These are phyloP conservation scores for Halcyon badia DNA, from an alignment of 2,797 vertebrate genomes.

Conservation along the genomic window DNA sequence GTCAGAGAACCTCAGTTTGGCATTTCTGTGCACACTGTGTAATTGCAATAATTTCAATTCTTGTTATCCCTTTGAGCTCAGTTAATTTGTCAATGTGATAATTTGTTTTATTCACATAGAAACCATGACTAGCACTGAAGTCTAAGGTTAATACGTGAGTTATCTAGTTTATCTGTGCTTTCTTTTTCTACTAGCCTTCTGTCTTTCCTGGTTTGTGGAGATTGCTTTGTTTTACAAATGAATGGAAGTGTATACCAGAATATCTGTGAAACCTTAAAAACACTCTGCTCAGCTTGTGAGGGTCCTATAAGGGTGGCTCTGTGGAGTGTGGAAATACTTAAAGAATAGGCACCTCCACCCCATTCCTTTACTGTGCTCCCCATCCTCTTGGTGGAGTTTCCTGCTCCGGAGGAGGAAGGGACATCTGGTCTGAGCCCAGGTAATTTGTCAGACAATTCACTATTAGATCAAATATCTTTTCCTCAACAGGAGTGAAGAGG, in stretches of 20 bases:
- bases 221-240: background rate
- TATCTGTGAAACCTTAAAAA: background rate
- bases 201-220: background rate
- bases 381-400: background rate
- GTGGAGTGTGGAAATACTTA: background rate
- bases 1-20: constrained; percentile 24
- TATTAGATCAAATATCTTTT: background rate
- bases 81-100: constrained; percentile 38
- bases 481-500: background rate
- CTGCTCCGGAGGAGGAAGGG: background rate
- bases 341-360: background rate
- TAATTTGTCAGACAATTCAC: background rate
- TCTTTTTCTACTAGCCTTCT: background rate
- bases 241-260: background rate
- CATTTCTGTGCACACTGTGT: constrained; percentile 24
- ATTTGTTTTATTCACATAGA: constrained; percentile 30
- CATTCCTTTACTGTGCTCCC: background rate
- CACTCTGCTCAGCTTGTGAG: background rate
- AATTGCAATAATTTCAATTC: constrained; percentile 50
- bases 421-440: background rate
- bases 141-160: constrained; percentile 16
- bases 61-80: constrained; percentile 33
- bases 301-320: background rate
- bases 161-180: constrained; percentile 9
- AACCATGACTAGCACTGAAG: background rate